Base-by-base conservation (phyloP, 2,113 vertebrate species). In the Cyprinodon brontotheroides region DNA sequence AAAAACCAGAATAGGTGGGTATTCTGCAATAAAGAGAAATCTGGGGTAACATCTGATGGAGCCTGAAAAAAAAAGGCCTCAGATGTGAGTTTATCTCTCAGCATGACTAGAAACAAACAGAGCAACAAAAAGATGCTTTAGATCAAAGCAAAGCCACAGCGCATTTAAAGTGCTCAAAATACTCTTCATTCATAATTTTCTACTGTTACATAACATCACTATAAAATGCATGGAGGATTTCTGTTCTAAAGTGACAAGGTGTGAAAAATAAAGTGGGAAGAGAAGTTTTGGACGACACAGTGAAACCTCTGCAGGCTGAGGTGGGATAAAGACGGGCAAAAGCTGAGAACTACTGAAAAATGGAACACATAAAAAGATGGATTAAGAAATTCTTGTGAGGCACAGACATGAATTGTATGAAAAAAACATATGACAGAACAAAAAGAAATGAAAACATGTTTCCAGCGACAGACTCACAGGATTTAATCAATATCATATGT, bases 401-500 rank as follows among this genome's bases (percentile, higher is more conserved):
- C 67, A 77, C 65, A 81, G 67, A 74, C 38, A 37, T 29, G 68
- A 84, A 38, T 79, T 60, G 36, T 64, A 47, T 65, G 62, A 71
- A 75, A 64, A 75, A 72, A 68, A 73, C 47, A 67, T 73, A 74
- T 70, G 66, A 66, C 14, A 73, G 65, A 81, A 72, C 70, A 67
- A 81, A 29, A 87, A 53, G 71, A 38, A 87, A 83, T 77, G 85
- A 8, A 40, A 78, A 78, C 67, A 67, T 57, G 71, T 87, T 50
- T 87, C 64, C 78, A 74, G 65, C 39, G 22, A 53, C 78, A 81
- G 53, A 75, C 78, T 80, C 65, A 53, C 60, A 61, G 63, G 41
- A 47, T 71, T 84, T 91, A 93, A 94, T 89, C 77, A 90, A 68
- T 90, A 75, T 89, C 92, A 89, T 68, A 77, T 94, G 93, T 77